These are phyloP conservation scores for Folsomia candida DNA, from an alignment of 2,888 invertebrate species.

Conservation along the genomic window DNA sequence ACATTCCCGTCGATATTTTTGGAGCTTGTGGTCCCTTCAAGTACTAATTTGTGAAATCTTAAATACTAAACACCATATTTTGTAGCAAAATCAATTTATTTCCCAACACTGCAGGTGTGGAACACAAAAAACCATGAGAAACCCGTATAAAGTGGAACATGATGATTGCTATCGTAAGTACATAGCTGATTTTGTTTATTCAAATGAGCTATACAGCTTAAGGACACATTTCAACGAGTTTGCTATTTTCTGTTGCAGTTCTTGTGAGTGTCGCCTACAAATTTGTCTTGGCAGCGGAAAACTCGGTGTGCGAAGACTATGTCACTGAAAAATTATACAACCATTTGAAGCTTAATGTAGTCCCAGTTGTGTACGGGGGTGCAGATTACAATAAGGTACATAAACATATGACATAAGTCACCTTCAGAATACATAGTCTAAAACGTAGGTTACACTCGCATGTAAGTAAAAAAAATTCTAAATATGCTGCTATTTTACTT, in stretches of 20 bases:
- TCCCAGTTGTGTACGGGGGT: constrained; percentile 50
- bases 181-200: too few species aligned
- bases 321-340: constrained; percentile 64
- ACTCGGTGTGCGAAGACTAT: constrained; percentile 67
- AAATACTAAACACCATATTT: too few species aligned
- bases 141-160: constrained; percentile 50
- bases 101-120: too few species aligned
- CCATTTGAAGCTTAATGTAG: constrained; percentile 46
- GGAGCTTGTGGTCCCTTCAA: constrained; percentile 54
- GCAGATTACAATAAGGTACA: constrained; percentile 38
- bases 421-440: neutral
- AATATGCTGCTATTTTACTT: too few species aligned
- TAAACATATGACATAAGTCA: too few species aligned
- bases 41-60: too few species aligned
- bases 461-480: too few species aligned
- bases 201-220: too few species aligned
- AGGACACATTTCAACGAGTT: too few species aligned
- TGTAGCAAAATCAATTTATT: too few species aligned
- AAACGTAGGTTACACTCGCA: neutral
- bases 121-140: constrained; percentile 49
- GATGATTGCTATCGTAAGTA: constrained; percentile 63
- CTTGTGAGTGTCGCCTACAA: constrained; percentile 60
- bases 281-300: constrained; percentile 70
- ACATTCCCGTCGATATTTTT: constrained; percentile 53
- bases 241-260: too few species aligned